Evolutionary conservation across 2,888 invertebrate genomes (phyloP).

Genomic region (Agrotis ipsilon): DNA sequence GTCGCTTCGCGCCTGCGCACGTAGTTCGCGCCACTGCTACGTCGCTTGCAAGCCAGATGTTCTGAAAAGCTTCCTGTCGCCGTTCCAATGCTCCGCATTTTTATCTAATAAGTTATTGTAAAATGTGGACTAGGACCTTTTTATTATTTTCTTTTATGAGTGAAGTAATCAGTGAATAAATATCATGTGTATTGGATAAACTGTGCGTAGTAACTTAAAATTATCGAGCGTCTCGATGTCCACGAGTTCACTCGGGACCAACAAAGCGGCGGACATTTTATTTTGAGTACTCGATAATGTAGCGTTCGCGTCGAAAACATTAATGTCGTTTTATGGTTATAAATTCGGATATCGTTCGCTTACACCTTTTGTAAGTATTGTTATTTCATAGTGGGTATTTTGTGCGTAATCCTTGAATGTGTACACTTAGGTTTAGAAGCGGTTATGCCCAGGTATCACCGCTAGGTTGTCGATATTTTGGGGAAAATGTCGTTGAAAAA

Average conservation of each 20-base stretch:
- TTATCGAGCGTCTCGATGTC: constrained; percentile 90
- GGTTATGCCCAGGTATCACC: constrained; percentile 83
- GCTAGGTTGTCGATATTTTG: constrained; percentile 86
- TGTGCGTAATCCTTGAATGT: constrained; percentile 73
- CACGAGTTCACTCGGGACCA: constrained; percentile 91
- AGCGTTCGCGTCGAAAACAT: constrained; percentile 90
- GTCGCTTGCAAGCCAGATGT: constrained; percentile 91
- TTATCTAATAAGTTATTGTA: constrained; percentile 81
- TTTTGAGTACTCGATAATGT: constrained; percentile 91
- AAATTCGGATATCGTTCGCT: constrained; percentile 89
- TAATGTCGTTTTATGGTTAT: constrained; percentile 91
- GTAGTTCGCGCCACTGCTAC: constrained; percentile 91
- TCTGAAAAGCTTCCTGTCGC: constrained; percentile 90
- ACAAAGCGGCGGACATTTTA: constrained; percentile 92
- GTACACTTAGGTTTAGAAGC: constrained; percentile 76
- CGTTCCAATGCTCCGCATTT: constrained; percentile 85
- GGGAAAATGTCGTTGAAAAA: constrained; percentile 84
- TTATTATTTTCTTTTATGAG: constrained; percentile 81
- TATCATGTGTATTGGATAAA: constrained; percentile 84
- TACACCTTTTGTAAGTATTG: constrained; percentile 90
- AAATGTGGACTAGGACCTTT: constrained; percentile 87
- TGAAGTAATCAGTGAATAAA: constrained; percentile 84
- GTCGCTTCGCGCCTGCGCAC: constrained; percentile 89
- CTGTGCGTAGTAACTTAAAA: constrained; percentile 81
- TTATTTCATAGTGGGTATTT: constrained; percentile 73